Base-by-base conservation (phyloP, 2,888 invertebrate species). In the Amblyjoppa fuscipennis region DNA sequence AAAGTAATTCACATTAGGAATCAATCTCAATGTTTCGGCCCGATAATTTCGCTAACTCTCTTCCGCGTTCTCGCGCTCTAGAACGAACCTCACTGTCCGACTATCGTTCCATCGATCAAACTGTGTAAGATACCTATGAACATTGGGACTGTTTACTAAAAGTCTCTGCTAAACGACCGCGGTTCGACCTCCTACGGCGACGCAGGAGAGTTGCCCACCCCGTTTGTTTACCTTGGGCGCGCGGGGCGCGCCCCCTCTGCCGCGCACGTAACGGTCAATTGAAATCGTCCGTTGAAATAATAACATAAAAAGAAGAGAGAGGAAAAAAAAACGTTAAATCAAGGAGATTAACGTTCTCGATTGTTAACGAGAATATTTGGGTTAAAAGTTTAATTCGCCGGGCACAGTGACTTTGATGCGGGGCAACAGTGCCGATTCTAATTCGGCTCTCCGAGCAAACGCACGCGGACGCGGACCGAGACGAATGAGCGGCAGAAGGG, bases 361-460 rank as follows among this genome's bases (percentile, higher is more conserved):
- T 86, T 0, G 41, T 41, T 41, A 41, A 41, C 41, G 41, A 41
- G 41, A 74, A 83, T 85, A 87, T 91, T 91, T 90, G 88, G 90
- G 91, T 91, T 91, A 90, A 91, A 91, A 89, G 89, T 88, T 89
- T 89, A 87, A 91, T 88, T 90, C 84, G 81, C 74, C 88, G 87
- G 85, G 66, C 83, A 88, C 87, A 83, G 82, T 31, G 13, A 76
- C 80, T 85, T 87, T 81, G 82, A 87, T 86, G 85, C 73, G 31
- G 75, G 75, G 38, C 69, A 77, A 69, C 68, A 61, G 66, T 59
- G 83, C 83, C 77, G 89, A 89, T 89, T 89, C 86, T 89, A 90
- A 89, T 89, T 91, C 69, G 82, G 82, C 70, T 86, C 61, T 86
- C 51, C 53, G 70, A 66, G 84, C 85, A 81, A 76, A 56, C 53